Evolutionary conservation across 2,888 invertebrate species (phyloP).

Genomic region (Chrysomela aeneicollis): DNA sequence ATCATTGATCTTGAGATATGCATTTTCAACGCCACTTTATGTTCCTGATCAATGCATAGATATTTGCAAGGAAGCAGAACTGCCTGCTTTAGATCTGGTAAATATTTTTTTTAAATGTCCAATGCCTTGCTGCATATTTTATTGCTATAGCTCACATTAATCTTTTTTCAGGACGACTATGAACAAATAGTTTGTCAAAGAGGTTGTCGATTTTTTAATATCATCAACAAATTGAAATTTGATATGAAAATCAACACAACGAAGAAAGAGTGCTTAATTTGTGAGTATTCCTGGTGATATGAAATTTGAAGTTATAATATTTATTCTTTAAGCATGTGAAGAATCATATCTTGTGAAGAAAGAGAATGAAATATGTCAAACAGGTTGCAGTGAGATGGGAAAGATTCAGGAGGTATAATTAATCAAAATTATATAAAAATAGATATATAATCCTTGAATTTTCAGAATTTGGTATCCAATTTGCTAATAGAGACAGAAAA

Average conservation of each 20-base stretch:
- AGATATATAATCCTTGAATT: constrained; percentile 14
- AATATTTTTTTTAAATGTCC: constrained; percentile 20
- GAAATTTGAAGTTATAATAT: neutral
- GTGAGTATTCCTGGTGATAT: constrained; percentile 45
- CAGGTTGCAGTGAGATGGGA: constrained; percentile 51
- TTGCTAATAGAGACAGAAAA: constrained; percentile 43
- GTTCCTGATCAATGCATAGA: constrained; percentile 42
- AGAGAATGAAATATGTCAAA: constrained; percentile 47
- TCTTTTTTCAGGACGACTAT: constrained; percentile 47
- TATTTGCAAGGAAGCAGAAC: constrained; percentile 42
- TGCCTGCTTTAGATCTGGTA: constrained; percentile 44
- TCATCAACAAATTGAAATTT: constrained; percentile 50
- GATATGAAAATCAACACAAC: constrained; percentile 50
- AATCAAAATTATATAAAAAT: constrained; percentile 6
- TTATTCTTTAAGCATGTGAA: constrained; percentile 49
- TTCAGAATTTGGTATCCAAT: constrained; percentile 36
- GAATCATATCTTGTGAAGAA: constrained; percentile 47
- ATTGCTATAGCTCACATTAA: neutral
- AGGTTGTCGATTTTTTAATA: constrained; percentile 55
- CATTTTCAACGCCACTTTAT: constrained; percentile 30
- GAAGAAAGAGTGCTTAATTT: constrained; percentile 51
- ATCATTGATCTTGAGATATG: constrained; percentile 21
- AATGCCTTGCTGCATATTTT: neutral
- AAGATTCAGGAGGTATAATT: constrained; percentile 47
- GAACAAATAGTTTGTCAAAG: constrained; percentile 52